These are phyloP conservation scores for Sebastes jordani DNA, from an alignment of 2,797 vertebrate genomes.

Conservation along the genomic window DNA sequence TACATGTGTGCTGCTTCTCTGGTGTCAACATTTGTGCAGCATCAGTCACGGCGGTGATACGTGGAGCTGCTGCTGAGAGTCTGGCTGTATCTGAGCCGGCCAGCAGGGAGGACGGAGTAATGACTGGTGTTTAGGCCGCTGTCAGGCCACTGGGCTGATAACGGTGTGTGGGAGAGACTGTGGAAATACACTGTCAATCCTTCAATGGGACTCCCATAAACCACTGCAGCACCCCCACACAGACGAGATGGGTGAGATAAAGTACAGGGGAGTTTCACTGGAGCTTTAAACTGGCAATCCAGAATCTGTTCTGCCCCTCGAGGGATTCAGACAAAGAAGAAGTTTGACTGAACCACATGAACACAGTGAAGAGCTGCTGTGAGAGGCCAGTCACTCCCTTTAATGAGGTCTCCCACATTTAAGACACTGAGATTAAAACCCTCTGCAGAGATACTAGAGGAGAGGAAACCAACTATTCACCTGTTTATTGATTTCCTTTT, in stretches of 20 bases:
- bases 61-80: neutral
- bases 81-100: conserved; percentile 6
- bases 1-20: neutral
- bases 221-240: neutral
- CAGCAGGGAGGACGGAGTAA: conserved; percentile 35
- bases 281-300: conserved; percentile 19
- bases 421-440: too few species aligned
- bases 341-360: conserved; percentile 19
- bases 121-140: conserved; percentile 38
- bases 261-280: conserved; percentile 8
- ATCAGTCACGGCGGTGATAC: conserved; percentile 6
- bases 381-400: neutral
- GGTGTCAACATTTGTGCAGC: neutral
- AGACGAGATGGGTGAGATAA: neutral
- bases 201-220: conserved; percentile 19
- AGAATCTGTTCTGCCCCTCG: conserved; percentile 35
- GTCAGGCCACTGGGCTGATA: conserved; percentile 44
- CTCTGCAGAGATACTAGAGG: too few species aligned
- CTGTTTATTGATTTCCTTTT: too few species aligned
- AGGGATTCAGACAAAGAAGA: conserved; percentile 20
- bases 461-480: too few species aligned
- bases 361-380: conserved; percentile 1
- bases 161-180: conserved; percentile 34
- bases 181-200: conserved; percentile 29
- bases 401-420: neutral